Base-by-base conservation (phyloP, 2,797 vertebrate species). In the Enteromius afrohamiltoni region DNA sequence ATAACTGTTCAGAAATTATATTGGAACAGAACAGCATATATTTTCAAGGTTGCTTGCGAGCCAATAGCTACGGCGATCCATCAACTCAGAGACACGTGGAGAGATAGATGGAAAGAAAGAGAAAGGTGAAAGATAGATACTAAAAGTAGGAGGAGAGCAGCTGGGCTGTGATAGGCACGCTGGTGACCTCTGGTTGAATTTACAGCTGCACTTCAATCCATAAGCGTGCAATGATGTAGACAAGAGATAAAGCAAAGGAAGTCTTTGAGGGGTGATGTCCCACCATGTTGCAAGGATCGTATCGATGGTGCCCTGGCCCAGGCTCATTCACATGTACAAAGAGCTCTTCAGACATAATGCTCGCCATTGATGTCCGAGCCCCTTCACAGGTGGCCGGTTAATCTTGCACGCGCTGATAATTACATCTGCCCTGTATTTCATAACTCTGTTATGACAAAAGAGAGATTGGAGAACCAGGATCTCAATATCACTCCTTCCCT, bases 1-100 rank as follows among this genome's bases (percentile, higher is more conserved):
- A 87, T 77, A 78, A 70, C 60, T 75, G 83, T 67, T 84, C 74
- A 71, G 83, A 82, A 83, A 76, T 86, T 88, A 86, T 80, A 87
- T 85, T 82, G 76, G 86, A 86, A 80, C 68, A 88, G 80, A 87
- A 83, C 58, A 77, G 81, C 82, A 84, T 80, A 76, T 65, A 88
- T 85, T 85, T 49, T 89, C 80, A 80, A 83, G 80, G 31, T 77
- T 88, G 82, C 67, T 77, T 79, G 81, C 34, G 45, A 83, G 76
- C 86, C 80, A 76, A 73, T 26, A 80, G 67, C 60, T 47, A 53
- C 9, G 64, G 80, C 69, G 69, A 88, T 87, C 80, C 82, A 88
- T 87, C 85, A 90, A 82, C 77, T 53, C 16, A 5, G 16, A 65
- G 16, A 34, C 29, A 64, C 17, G 62, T 47, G 47, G 60, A 77